Conservation (phyloP, 2,113 vertebrate species). For the Tonatia bakeri region DNA sequence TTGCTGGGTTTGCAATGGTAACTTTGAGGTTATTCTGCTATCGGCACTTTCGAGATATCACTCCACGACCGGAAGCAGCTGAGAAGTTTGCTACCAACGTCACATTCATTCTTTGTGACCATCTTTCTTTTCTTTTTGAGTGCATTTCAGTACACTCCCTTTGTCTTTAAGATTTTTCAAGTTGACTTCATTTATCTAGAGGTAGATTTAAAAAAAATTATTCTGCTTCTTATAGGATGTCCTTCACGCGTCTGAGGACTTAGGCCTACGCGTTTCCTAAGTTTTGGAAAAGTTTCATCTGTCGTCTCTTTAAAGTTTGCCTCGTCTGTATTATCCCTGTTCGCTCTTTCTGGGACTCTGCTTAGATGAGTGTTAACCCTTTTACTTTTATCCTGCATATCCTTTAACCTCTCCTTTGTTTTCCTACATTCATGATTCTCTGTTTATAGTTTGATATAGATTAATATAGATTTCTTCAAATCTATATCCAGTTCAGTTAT, state of each 20-base stretch:
- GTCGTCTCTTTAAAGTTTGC: not conserved
- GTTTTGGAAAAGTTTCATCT: not conserved
- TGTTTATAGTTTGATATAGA: not conserved
- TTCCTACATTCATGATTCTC: not conserved
- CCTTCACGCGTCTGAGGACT: not conserved
- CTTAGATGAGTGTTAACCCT: not conserved
- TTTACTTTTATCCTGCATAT: not conserved
- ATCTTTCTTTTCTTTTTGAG: not conserved
- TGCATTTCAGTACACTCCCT: not conserved
- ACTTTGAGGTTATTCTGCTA: not conserved
- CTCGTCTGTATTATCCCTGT: not conserved
- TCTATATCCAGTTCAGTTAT: not conserved
- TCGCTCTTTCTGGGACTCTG: not conserved
- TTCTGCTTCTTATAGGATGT: not conserved
- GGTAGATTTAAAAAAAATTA: not conserved
- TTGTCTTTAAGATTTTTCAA: not conserved
- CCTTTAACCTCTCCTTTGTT: not conserved
- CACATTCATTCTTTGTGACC: not conserved
- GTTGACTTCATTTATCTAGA: not conserved
- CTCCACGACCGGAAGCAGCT: too few species aligned
- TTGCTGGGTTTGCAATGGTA: not conserved
- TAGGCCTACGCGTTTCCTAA: not conserved
- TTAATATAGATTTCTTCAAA: constrained; percentile 1
- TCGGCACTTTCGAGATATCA: not conserved
- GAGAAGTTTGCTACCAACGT: not conserved